Percentiles rank a stretch among this genome's conserved stretches.
Evolutionary conservation across 2,113 vertebrate species (phyloP).

Genomic region (Ceratotherium simum): DNA sequence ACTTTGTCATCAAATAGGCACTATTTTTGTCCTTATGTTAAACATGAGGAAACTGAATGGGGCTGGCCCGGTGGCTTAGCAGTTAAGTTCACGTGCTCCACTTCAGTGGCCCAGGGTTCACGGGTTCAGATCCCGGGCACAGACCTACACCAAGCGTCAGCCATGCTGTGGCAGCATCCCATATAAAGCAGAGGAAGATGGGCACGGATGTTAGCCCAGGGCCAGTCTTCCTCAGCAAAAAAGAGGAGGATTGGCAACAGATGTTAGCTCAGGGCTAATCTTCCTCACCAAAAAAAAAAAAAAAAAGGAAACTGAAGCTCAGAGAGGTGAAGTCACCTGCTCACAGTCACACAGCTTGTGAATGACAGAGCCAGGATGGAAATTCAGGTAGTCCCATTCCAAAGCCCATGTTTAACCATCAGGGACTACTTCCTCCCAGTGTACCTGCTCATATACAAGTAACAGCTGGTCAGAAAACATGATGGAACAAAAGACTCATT

Average conservation of each 20-base stretch:
- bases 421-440: background rate
- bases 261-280: too few relatives aligned
- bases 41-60: background rate
- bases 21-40: background rate
- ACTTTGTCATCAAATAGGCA: background rate
- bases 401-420: background rate
- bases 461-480: background rate
- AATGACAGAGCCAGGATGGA: background rate
- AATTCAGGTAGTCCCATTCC: background rate
- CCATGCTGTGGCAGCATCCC: too few relatives aligned
- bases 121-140: too few relatives aligned
- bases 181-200: too few relatives aligned
- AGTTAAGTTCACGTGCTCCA: too few relatives aligned
- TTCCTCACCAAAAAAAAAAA: too few relatives aligned
- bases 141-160: too few relatives aligned
- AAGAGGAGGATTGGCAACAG: too few relatives aligned
- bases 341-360: background rate
- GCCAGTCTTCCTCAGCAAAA: too few relatives aligned
- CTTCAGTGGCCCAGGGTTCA: too few relatives aligned
- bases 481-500: background rate
- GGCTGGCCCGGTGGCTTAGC: too few relatives aligned
- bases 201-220: too few relatives aligned
- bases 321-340: background rate
- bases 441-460: background rate
- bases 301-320: background rate